Evolutionary conservation across 2,888 invertebrate species (phyloP), one percentile per base, ranked within the genome.

Genomic region (Clitarchus hookeri): DNA sequence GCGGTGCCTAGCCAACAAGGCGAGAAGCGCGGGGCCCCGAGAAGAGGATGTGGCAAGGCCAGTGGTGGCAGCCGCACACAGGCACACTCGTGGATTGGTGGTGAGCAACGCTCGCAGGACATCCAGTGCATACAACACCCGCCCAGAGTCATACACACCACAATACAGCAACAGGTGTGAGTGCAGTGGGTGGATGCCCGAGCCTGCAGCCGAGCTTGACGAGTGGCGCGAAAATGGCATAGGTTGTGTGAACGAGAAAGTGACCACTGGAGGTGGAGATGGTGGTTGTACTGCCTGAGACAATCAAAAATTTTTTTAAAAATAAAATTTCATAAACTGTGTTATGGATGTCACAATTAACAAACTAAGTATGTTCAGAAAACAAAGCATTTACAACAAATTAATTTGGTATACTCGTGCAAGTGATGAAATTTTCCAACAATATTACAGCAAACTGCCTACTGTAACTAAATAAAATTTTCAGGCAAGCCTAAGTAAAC

Each of bases 141-240:
- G 94, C 86, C 94, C 93, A 0, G 95, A 95, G 90, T 97, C 97
- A 89, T 96, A 96, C 26, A 96, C 94, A 88, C 95, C 95, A 89
- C 95, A 94, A 90, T 97, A 97, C 4, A 98, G 92, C 80, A 97
- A 93, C 92, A 98, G 94, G 90, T 97, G 97, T 36, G 96, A 96
- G 90, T 97, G 97, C 87, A 96, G 94, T 44, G 95, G 95, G 90
- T 96, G 96, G 77, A 96, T 93, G 23, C 92, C 91, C 19, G 27
- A 13, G 82, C 27, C 44, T 16, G 82, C 26, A 25, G 27, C 25
- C 3, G 79, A 79, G 27, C 26, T 25, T 9, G 79, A 27, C 79
- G 79, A 27, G 26, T 4, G 26, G 6, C 36, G 82, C 0, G 82
- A 53, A 27, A 83, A 27, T n/a, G 23, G 83, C 26, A 27, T 25